These are phyloP conservation scores for Artemia sinica DNA, from an alignment of 2,888 invertebrate genomes.

Conservation along the genomic window DNA sequence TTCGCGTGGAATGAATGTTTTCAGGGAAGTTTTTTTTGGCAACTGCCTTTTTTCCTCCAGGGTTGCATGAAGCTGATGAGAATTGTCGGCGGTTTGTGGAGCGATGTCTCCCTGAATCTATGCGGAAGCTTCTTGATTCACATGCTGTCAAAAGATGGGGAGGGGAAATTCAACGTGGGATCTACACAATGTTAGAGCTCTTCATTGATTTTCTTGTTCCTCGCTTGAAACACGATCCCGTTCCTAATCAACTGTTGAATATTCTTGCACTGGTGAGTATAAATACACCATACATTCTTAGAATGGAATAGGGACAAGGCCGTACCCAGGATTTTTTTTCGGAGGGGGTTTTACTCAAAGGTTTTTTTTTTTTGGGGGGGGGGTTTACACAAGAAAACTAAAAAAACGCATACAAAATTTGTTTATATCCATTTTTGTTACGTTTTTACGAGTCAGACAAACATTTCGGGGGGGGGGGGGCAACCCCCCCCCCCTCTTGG, in stretches of 20 bases:
- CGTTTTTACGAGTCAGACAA: too few species aligned
- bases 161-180: constrained; percentile 36
- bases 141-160: constrained; percentile 35
- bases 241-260: constrained; percentile 31
- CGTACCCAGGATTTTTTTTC: too few species aligned
- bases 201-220: constrained; percentile 33
- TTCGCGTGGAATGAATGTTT: neutral
- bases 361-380: too few species aligned
- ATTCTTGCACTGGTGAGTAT: constrained; percentile 31
- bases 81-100: constrained; percentile 34
- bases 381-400: too few species aligned
- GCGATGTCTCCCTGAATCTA: constrained; percentile 35
- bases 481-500: too few species aligned
- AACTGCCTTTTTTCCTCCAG: constrained; percentile 27
- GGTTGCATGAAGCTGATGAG: constrained; percentile 33
- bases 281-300: too few species aligned
- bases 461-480: too few species aligned
- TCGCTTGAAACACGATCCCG: constrained; percentile 31
- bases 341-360: too few species aligned
- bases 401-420: too few species aligned
- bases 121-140: constrained; percentile 35
- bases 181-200: constrained; percentile 34
- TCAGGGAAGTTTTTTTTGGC: neutral
- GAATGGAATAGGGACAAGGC: too few species aligned
- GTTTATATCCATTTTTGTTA: too few species aligned